Base-by-base conservation (phyloP, 2,888 invertebrate species). In the Callinectes sapidus region DNA sequence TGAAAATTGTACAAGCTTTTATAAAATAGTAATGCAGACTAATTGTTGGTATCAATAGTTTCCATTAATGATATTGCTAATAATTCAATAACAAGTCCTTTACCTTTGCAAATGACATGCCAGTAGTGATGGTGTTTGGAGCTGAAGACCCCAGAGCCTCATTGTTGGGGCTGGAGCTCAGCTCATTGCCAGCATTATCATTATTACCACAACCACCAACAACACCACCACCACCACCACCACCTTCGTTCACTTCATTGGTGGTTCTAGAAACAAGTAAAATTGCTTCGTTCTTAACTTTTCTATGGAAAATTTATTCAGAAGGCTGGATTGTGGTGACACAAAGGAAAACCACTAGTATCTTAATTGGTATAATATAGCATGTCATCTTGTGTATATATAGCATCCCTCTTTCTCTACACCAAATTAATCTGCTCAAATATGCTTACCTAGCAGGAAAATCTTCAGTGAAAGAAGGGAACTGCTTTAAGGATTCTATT, bases 31-130 rank as follows among this genome's bases (percentile, higher is more conserved):
- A 39, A 16, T 32, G 71, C 23, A 61, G 39, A 39, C 39, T 2
- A 61, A 23, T 23, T 61, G 61, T 61, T 28, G 13, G n/a, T 48
- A 35, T n/a, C 42, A 42, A 77, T 32, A 39, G 55, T 10, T 6
- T 87, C n/a, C 28, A 87, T 23, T 35, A 28, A 18, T n/a, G n/a
- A 71, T 71, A 3, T 71, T 28, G 28, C n/a, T 71, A 71, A 71
- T 90, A 28, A n/a, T 55, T 55, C 2, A 32, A 86, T 16, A 23
- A 10, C 35, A n/a, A 13, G 55, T 8, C 8, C 77, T 88, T 39
- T 39, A 92, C 92, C 90, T 90, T 87, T n/a, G 92, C 92, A 92
- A 92, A 92, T 77, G 92, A 92, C 35, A 91, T 87, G 48, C 90
- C 91, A 32, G 90, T 88, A 10, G n/a, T 42, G 35, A 39, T 88